These are phyloP conservation scores for Apodemus sylvaticus DNA, from an alignment of 2,113 vertebrate species.

Conservation along the genomic window DNA sequence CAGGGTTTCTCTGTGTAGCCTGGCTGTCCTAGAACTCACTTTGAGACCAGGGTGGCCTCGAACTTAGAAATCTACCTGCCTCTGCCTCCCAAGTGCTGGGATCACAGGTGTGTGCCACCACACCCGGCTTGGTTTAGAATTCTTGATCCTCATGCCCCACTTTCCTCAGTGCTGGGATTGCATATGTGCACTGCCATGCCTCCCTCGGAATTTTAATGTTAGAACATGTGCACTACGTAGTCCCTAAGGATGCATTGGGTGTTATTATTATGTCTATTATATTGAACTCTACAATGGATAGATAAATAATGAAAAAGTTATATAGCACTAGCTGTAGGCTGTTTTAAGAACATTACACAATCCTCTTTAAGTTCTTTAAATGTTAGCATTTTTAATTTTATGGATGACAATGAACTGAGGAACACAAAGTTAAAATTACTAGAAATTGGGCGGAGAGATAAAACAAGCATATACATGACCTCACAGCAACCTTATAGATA, in stretches of 20 bases:
- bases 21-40: too few relatives aligned
- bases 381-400: background rate
- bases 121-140: background rate
- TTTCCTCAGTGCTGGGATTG: background rate
- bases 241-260: background rate
- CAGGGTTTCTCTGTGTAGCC: too few relatives aligned
- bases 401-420: background rate
- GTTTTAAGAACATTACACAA: background rate
- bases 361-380: background rate
- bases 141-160: background rate
- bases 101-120: too few relatives aligned
- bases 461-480: background rate
- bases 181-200: background rate
- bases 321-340: background rate
- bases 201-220: background rate
- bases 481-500: slow-evolving; percentile 9
- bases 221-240: background rate
- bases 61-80: too few relatives aligned
- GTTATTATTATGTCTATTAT: background rate
- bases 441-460: background rate
- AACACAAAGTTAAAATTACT: slow-evolving; percentile 14
- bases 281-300: background rate
- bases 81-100: too few relatives aligned
- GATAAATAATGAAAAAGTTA: slow-evolving; percentile 19
- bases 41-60: too few relatives aligned